A percentile compares a stretch with the other conserved stretches of the same genome.
phyloP scores from a whole-genome alignment of 2,113 vertebrate genomes.

The Callipepla squamata region DNA sequence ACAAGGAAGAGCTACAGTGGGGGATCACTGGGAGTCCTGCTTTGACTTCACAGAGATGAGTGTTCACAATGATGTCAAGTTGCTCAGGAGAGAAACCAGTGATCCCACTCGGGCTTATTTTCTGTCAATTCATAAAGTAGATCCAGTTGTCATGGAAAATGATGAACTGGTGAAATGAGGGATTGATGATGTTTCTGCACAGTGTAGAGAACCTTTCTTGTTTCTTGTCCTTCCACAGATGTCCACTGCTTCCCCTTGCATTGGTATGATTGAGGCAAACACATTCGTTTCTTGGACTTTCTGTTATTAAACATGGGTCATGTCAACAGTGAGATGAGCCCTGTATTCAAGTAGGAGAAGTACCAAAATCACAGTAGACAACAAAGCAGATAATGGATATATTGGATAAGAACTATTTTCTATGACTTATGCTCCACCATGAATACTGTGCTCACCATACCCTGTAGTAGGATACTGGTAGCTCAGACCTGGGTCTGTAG shows the following conservation, averaged over 20 bases:
- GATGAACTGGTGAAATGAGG: not conserved
- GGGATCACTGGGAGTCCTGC: not conserved
- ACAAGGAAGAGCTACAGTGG: not conserved
- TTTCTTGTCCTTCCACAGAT: not conserved
- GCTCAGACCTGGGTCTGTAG: not conserved
- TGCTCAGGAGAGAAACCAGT: not conserved
- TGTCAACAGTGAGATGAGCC: not conserved
- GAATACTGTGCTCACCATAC: not conserved
- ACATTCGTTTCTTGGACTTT: not conserved
- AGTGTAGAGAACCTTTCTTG: not conserved
- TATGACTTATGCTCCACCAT: not conserved
- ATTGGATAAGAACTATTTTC: not conserved
- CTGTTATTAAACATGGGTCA: not conserved
- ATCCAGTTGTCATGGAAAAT: not conserved
- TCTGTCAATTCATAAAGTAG: not conserved
- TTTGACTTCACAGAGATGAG: not conserved
- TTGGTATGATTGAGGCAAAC: not conserved
- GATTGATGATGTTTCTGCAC: not conserved
- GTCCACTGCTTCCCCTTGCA: not conserved
- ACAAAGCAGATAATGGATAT: not conserved
- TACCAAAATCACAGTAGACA: not conserved
- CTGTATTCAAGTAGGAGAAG: not conserved
- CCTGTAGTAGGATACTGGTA: not conserved
- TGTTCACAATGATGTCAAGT: not conserved
- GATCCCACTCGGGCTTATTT: not conserved